phyloP scores from a whole-genome alignment of 2,888 invertebrate genomes.

The Artemia sp. region DNA sequence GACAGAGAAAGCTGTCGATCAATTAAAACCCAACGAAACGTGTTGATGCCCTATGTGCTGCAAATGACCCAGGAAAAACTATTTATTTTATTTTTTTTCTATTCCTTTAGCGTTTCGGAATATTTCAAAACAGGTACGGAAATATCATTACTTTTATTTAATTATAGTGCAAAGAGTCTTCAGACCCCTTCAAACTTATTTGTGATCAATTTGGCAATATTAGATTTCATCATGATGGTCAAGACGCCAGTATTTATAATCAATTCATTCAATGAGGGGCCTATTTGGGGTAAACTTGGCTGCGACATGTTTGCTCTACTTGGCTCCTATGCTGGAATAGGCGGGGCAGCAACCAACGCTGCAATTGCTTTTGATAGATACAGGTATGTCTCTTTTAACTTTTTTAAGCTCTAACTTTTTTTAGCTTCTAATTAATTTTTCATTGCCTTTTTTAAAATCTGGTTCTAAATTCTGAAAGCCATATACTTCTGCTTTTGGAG shows the following conservation, averaged over 20 bases:
- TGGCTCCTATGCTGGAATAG: constrained; percentile 62
- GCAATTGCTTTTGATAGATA: constrained; percentile 68
- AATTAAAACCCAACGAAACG: too few species aligned
- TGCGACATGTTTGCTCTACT: constrained; percentile 59
- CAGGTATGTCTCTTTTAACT: constrained; percentile 31
- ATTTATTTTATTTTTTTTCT: constrained; percentile 22
- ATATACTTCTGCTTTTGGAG: too few species aligned
- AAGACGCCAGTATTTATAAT: constrained; percentile 71
- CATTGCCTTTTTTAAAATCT: too few species aligned
- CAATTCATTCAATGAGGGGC: constrained; percentile 61
- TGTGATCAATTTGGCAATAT: constrained; percentile 60
- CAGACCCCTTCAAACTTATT: constrained; percentile 67
- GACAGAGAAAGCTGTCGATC: too few species aligned
- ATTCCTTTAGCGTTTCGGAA: constrained; percentile 15
- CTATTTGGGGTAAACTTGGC: constrained; percentile 50
- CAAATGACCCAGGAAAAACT: too few species aligned
- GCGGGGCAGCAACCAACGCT: constrained; percentile 59
- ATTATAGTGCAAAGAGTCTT: constrained; percentile 47
- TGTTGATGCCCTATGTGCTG: too few species aligned
- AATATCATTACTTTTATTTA: constrained; percentile 17
- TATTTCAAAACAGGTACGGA: constrained; percentile 19
- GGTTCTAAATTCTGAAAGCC: too few species aligned
- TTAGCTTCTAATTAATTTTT: too few species aligned
- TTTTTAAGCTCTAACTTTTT: too few species aligned
- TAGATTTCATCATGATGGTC: constrained; percentile 71